Evolutionary conservation across 1,140 invertebrate genomes (phyloP), one percentile per base, ranked within the genome.

Genomic region (Aporrectodea caliginosa): DNA sequence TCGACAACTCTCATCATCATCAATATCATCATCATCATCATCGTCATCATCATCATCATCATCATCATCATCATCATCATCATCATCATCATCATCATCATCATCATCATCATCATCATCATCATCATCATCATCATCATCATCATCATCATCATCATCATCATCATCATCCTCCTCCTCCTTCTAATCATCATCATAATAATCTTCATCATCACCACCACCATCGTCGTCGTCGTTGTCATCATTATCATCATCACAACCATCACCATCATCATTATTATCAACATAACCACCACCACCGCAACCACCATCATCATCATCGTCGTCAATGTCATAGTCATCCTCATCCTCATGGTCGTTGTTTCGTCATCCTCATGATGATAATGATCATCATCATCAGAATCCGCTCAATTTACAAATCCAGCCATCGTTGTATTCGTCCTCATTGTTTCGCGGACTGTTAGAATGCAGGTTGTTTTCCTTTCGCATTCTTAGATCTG

Each of bases 41-140:
- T 35, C 74, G 22, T 75, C 34, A 32, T 35, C 74, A 75, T 34
- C 35, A 34, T 76, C 75, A 76, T 58, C 43, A 43, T 76, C 35
- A 43, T 76, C 14, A 34, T 75, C 32, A 2, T 75, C 74, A 75
- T 75, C 35, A 58, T 35, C 75, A 29, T 58, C 27, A 71, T 30
- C 35, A 78, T 70, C 77, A 69, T 78, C 30, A 78, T 32, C 77
- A 78, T 69, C 58, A 75, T 79, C 78, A 75, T 43, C 69, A n/a
- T 73, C 73, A 35, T 79, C 78, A 73, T 79, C 70, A 43, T 79
- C 72, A 43, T 79, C 69, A 58, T 58, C 72, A 43, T 75, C 78
- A 79, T 75, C 78, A 79, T 75, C 72, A 33, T 79, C 78, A 79
- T 79, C 73, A 43, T 79, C 78, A 75, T 79, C 70, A 75, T 73